Base-by-base conservation (phyloP, 1,140 invertebrate species). In the Leptinotarsa defecta region DNA sequence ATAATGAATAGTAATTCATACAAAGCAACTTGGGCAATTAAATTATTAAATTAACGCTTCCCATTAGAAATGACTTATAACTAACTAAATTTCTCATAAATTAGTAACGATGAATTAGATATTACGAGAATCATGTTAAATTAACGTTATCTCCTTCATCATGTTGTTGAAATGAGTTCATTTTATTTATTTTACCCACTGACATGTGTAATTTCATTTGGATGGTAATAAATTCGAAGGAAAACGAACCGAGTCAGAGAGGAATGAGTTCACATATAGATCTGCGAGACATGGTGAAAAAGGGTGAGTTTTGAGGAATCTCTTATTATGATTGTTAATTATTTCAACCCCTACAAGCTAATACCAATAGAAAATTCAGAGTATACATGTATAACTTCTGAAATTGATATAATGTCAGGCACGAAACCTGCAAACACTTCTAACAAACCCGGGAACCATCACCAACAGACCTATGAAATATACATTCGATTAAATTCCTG, bases 121-220 rank as follows among this genome's bases (percentile, higher is more conserved):
- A 62, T 70, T 22, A 22, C 62, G n/a, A 72, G 69, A 72, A 76
- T 76, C 71, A 71, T 76, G 67, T 67, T 49, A 61, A 61, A 57
- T 65, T 49, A 76, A 67, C 48, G 71, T 64, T 69, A 22, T 76
- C 69, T 70, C 67, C 71, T 68, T 63, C 19, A 72, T 76, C 69
- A 48, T 48, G 52, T 75, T 68, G 68, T 75, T 67, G 64, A 74
- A 49, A 68, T 62, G 71, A 72, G 49, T 52, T 68, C 69, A 69
- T 67, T 69, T 67, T 75, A 76, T 76, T 76, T 76, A 76, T 76
- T 72, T 76, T 72, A 67, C 65, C 63, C 74, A 76, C 74, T 71
- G 74, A 76, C 74, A 76, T 76, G 68, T 71, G 71, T 72, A 76
- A 76, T 76, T 76, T 71, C 74, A 76, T 76, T 76, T 76, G 71